Percentiles rank a stretch among this genome's conserved stretches.
These are phyloP conservation scores for Melanotaenia boesemani DNA, from an alignment of 2,797 vertebrate genomes.

Conservation along the genomic window DNA sequence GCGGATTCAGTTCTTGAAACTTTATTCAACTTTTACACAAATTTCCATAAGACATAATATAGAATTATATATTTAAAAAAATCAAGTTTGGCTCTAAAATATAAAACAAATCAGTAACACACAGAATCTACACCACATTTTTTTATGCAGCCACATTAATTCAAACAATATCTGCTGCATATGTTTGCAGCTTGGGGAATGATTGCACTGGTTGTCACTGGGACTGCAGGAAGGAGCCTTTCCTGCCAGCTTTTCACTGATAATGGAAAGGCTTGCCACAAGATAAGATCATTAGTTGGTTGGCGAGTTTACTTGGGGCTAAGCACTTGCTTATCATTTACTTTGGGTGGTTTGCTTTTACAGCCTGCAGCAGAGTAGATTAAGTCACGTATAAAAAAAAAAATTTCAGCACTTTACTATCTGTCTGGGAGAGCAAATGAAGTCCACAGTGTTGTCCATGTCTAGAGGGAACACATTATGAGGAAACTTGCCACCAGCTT, in stretches of 20 bases:
- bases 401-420: not conserved
- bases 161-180: constrained; percentile 3
- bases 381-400: not conserved
- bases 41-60: not conserved
- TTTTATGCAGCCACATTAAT: constrained; percentile 36
- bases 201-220: constrained; percentile 42
- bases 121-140: not conserved
- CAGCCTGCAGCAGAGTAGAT: not conserved
- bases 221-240: accelerated
- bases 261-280: too few species aligned
- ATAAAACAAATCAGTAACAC: not conserved
- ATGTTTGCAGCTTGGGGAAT: not conserved
- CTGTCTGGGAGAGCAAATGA: not conserved
- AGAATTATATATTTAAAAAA: not conserved
- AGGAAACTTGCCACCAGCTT: not conserved
- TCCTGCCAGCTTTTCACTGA: not conserved
- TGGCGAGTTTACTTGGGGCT: not conserved
- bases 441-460: not conserved
- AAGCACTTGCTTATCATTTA: not conserved
- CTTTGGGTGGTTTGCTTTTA: not conserved
- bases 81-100: not conserved
- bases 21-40: not conserved
- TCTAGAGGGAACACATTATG: not conserved
- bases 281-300: not conserved
- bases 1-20: not conserved